Conservation (phyloP, 2,888 invertebrate species). For the Lagria hirta region DNA sequence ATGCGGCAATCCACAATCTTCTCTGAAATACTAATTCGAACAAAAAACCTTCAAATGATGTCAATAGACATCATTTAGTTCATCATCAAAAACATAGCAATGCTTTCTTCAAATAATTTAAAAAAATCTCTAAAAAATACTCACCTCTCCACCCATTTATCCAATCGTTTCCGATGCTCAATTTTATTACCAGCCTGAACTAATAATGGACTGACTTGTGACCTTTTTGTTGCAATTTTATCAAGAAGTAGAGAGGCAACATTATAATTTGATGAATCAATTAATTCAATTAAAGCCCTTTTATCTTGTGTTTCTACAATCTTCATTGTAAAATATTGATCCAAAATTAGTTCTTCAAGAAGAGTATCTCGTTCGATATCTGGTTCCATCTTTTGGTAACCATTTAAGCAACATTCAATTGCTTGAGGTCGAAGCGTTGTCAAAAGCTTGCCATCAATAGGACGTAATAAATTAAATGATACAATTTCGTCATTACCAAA, state of each 20-base stretch:
- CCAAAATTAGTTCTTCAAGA: slow-evolving; percentile 70
- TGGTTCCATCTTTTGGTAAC: slow-evolving; percentile 60
- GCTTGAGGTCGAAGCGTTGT: slow-evolving; percentile 70
- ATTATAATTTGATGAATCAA: slow-evolving; percentile 56
- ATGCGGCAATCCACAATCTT: too few relatives aligned
- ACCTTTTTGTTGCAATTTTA: slow-evolving; percentile 45
- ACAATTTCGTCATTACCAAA: slow-evolving; percentile 93
- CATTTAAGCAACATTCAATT: slow-evolving; percentile 74
- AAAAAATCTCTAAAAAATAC: too few relatives aligned
- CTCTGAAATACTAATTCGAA: too few relatives aligned
- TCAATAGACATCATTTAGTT: too few relatives aligned
- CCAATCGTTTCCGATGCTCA: slow-evolving; percentile 43
- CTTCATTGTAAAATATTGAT: slow-evolving; percentile 62
- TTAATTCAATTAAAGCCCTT: slow-evolving; percentile 64
- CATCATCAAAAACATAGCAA: too few relatives aligned
- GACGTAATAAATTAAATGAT: slow-evolving; percentile 60
- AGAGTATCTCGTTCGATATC: slow-evolving; percentile 61
- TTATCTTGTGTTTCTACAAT: slow-evolving; percentile 60
- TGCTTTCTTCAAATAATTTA: too few relatives aligned
- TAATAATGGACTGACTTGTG: slow-evolving; percentile 47
- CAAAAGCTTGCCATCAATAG: slow-evolving; percentile 66
- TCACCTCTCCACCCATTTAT: too few relatives aligned
- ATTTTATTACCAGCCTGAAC: slow-evolving; percentile 49
- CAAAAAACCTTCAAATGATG: too few relatives aligned
- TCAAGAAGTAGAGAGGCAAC: slow-evolving; percentile 50